Evolutionary conservation across 2,888 invertebrate genomes (phyloP), one percentile per base, ranked within the genome.

Genomic region (Drosophila melanosoma): DNA sequence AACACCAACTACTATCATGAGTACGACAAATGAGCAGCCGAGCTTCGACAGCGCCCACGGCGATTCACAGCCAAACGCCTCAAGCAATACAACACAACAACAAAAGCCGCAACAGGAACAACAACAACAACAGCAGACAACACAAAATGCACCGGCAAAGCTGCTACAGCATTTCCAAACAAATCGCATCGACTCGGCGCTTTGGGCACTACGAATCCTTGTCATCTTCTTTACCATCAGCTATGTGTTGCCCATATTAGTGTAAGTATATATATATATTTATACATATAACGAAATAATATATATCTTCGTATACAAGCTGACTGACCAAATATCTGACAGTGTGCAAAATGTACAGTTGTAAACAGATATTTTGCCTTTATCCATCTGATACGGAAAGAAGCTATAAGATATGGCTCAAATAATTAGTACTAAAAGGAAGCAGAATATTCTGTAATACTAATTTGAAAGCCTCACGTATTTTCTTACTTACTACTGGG

Each of bases 191-290:
- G 97, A 98, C 90, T 96, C 97, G 52, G 96, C 96, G 1, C 94
- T 98, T 67, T 99, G 98, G 97, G 95, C 96, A 20, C 97, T 98
- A 40, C 94, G 99, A 87, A 92, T 98, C 32, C 94, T 97, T 69
- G 97, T 98, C 1, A 95, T 99, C 33, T 91, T 97, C 20, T 98
- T 97, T 92, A 96, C 97, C 20, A 91, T 97, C 83, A 95, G 96
- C 90, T 99, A 98, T 93, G 94, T 98, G 58, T 92, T 99, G 87
- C 98, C 98, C 63, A 93, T 98, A 84, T 96, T 98, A 93, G 97
- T 97, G 97, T 98, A 94, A 95, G 96, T 10, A 29, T 7, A 26
- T 4, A 15, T 3, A 29, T 53, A 5, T 35, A 12, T 12, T 23
- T 35, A 23, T 17, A 6, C 15, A 12, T 40, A 10, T 8, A 40